Percentiles rank a stretch among this genome's conserved stretches.
These are phyloP conservation scores for Mesitornis unicolor DNA, from an alignment of 2,113 vertebrate genomes.

Conservation along the genomic window DNA sequence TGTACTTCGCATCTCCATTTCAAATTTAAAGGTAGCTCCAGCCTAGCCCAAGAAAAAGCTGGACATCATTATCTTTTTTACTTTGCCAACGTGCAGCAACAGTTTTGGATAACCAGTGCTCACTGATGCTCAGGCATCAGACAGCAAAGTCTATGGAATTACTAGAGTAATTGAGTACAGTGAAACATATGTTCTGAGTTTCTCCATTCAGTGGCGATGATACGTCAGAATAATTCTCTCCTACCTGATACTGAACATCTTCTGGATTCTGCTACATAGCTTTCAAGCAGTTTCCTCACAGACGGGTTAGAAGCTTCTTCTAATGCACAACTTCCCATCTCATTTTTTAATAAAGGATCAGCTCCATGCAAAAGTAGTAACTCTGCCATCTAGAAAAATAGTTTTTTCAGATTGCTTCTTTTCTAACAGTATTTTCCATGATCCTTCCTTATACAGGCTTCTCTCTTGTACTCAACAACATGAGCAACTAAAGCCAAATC, in stretches of 20 bases:
- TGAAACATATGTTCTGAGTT: not conserved
- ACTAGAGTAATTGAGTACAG: not conserved
- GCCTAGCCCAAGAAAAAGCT: not conserved
- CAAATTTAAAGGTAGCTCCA: not conserved
- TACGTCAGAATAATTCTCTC: not conserved
- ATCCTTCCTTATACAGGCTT: not conserved
- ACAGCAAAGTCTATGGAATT: not conserved
- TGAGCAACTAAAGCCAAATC: not conserved
- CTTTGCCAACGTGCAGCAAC: not conserved
- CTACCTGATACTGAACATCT: conserved; percentile 49
- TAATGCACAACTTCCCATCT: conserved; percentile 61
- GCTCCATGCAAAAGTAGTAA: conserved; percentile 73
- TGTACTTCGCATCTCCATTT: not conserved
- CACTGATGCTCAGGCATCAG: not conserved
- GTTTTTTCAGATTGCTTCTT: not conserved
- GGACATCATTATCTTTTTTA: not conserved
- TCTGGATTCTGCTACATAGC: not conserved
- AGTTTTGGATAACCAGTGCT: not conserved
- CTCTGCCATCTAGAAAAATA: conserved; percentile 64
- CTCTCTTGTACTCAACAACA: not conserved
- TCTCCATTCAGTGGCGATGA: not conserved
- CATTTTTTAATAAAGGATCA: conserved; percentile 65
- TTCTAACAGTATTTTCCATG: not conserved
- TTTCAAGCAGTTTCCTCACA: conserved; percentile 65
- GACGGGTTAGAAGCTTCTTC: conserved; percentile 49